phyloP scores from a whole-genome alignment of 2,888 invertebrate species.

The Trisateles emortualis region DNA sequence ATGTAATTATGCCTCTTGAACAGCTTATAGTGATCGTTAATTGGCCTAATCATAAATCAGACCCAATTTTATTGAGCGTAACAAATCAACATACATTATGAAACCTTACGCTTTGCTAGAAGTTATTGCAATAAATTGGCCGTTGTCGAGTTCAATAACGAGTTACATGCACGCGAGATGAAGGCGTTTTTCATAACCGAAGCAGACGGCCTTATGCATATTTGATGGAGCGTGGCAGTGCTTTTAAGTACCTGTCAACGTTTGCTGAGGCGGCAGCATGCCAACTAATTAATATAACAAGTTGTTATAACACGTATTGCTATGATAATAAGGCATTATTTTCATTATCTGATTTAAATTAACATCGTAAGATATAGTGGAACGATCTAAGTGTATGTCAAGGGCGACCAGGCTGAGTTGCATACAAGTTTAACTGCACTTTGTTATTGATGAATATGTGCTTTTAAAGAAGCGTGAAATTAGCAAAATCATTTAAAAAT shows the following conservation, averaged over 20 bases:
- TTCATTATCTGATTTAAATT: conserved; percentile 25
- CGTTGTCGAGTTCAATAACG: conserved; percentile 57
- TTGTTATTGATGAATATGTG: conserved; percentile 41
- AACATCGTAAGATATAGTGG: conserved; percentile 33
- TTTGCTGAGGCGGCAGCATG: conserved; percentile 51
- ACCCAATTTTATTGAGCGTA: conserved; percentile 27
- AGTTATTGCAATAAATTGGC: conserved; percentile 48
- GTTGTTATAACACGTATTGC: conserved; percentile 46
- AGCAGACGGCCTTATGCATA: conserved; percentile 69
- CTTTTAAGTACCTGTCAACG: conserved; percentile 61
- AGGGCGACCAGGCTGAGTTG: conserved; percentile 64
- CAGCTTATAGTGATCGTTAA: neutral
- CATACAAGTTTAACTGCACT: conserved; percentile 56
- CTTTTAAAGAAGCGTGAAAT: conserved; percentile 33
- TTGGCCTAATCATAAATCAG: conserved; percentile 13
- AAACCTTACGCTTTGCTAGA: conserved; percentile 31
- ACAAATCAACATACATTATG: conserved; percentile 37
- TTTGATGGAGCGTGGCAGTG: conserved; percentile 64
- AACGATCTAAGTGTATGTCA: conserved; percentile 66
- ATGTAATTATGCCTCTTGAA: no score
- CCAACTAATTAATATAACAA: conserved; percentile 47
- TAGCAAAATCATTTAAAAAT: conserved; percentile 17
- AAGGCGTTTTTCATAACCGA: conserved; percentile 68
- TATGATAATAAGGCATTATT: conserved; percentile 45
- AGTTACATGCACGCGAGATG: conserved; percentile 56